Conservation (phyloP, 2,113 vertebrate species). For the Dicaeum eximium region DNA sequence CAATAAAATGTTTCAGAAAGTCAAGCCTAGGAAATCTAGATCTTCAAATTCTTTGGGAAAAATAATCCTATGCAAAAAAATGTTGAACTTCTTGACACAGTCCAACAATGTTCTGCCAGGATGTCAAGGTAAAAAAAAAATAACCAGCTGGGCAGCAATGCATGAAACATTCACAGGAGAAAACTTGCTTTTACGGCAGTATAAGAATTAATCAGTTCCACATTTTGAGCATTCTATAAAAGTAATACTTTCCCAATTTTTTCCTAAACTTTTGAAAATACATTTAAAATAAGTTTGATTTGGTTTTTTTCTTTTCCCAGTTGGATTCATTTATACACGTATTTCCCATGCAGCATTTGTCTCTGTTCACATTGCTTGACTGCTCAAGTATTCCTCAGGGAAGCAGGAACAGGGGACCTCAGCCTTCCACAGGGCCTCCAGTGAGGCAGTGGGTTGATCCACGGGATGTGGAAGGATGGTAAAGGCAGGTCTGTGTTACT, state of each 20-base stretch:
- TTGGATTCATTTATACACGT: not conserved
- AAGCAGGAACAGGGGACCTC: not conserved
- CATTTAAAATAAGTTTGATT: not conserved
- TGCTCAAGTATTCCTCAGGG: not conserved
- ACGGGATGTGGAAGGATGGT: not conserved
- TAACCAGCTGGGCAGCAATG: not conserved
- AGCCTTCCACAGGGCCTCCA: not conserved
- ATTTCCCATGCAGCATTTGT: not conserved
- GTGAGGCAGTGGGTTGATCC: not conserved
- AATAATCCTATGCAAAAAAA: not conserved
- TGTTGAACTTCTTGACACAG: not conserved
- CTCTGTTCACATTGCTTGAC: not conserved
- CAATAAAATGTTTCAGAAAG: not conserved
- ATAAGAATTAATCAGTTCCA: not conserved
- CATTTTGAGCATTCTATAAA: not conserved
- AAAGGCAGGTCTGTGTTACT: not conserved
- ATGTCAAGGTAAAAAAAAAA: not conserved
- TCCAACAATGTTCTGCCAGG: not conserved
- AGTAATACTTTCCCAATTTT: not conserved
- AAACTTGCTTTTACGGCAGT: not conserved
- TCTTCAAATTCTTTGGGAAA: not conserved
- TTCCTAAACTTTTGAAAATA: not conserved
- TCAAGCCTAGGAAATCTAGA: not conserved
- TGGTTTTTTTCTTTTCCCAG: not conserved
- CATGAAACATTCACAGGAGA: not conserved